Percentiles rank a stretch among this genome's conserved stretches.
These are phyloP conservation scores for Bactericera cockerelli DNA, from an alignment of 1,140 invertebrate genomes.

Conservation along the genomic window DNA sequence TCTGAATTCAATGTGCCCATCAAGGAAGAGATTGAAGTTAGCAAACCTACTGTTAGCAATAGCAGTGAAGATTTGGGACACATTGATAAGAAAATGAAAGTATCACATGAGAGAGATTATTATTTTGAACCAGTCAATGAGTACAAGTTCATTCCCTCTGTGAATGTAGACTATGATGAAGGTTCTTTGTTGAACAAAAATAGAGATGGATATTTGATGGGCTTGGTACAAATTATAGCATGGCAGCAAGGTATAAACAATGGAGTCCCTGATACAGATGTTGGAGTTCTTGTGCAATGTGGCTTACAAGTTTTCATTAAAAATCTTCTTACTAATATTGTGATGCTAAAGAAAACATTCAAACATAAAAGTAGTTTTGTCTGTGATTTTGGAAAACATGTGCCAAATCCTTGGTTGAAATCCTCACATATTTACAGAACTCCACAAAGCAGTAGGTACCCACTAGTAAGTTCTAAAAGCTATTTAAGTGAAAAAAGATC, in stretches of 20 bases:
- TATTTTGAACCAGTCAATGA: neutral
- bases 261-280: neutral
- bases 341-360: neutral
- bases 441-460: neutral
- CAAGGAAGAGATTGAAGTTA: neutral
- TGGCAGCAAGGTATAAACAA: neutral
- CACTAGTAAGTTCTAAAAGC: neutral
- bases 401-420: conserved; percentile 1
- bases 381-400: conserved; percentile 5
- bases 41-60: no score
- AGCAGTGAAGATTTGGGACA: neutral
- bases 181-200: neutral
- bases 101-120: neutral
- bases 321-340: neutral
- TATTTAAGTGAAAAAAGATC: neutral
- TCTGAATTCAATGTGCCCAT: neutral
- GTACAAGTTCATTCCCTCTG: neutral
- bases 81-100: neutral
- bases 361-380: neutral
- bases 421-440: neutral
- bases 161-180: neutral
- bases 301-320: neutral
- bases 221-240: neutral
- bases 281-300: neutral
- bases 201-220: neutral